Evolutionary conservation across 2,113 vertebrate species (phyloP), one percentile per base, ranked within the genome.

Genomic region (Carassius gibelio): DNA sequence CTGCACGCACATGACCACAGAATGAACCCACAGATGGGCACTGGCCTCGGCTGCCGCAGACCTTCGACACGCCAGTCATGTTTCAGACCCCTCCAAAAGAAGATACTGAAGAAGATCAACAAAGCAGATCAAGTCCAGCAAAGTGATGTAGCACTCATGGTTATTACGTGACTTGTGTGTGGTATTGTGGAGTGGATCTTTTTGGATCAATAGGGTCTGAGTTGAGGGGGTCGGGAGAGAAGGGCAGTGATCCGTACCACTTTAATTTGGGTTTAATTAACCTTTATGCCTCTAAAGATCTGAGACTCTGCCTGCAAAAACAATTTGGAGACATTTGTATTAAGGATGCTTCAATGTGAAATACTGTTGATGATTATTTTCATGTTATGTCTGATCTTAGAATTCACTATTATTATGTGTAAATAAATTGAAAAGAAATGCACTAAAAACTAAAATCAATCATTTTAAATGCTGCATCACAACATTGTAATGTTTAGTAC

Each of bases 221-320:
- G 36, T 23, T 75, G 45, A 81, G 52, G 34, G 78, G 66, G 57
- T 45, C 13, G 13, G 36, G 36, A 80, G 64, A 21, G 42, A 23
- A 71, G 69, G 38, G 36, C 69, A 75, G 82, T 38, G 81, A 87
- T 84, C 84, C 61, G 45, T 85, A 81, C 21, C 59, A 55, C 71
- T 87, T 87, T 45, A 84, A 86, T 83, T 86, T 86, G 69, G 50
- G 81, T 82, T 88, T 88, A 85, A 85, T 89, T 86, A 86, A 82
- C 68, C 77, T 89, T 85, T 89, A 69, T 79, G 80, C 66, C 83
- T 45, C 76, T 81, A 36, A 83, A 38, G 80, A 76, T 59, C 57
- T 23, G 50, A 75, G 61, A 71, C 82, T 83, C 75, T 74, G 71
- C 36, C 66, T 84, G 72, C 83, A 21, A 71, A 52, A 59, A 21